Evolutionary conservation across 1,140 invertebrate species (phyloP), one percentile per base, ranked within the genome.

Genomic region (Micrasema minimum): DNA sequence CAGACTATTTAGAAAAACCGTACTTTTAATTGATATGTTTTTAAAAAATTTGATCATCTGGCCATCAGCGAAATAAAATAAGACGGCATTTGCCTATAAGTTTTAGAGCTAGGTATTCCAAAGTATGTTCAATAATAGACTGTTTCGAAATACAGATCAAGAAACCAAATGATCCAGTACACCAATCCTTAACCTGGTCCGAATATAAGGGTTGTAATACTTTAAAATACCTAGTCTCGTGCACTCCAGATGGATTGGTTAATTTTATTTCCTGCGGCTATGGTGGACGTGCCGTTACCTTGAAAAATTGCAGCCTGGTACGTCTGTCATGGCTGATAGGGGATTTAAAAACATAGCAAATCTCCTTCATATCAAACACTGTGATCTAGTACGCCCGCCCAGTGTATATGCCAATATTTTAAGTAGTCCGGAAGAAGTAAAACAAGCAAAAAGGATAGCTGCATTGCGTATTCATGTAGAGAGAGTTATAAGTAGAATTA

Each of bases 401-500:
- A 7, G 37, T 12, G 37, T 12, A 38, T 38, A 7, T 5, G 1
- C 38, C 1, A 41, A 38, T 38, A 11, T 38, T 38, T 11, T 6
- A 11, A 6, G 5, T 38, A 38, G 37, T 11, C 37, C 5, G 5
- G 37, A 38, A 38, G 37, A 38, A 38, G 37, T 38, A 38, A 38
- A n/a, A n/a, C n/a, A n/a, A n/a, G n/a, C n/a, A n/a, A n/a, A n/a
- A n/a, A n/a, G n/a, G n/a, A n/a, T n/a, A n/a, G n/a, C n/a, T n/a
- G n/a, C n/a, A n/a, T n/a, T n/a, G n/a, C n/a, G n/a, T n/a, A n/a
- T n/a, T n/a, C 37, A 38, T 7, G 12, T 38, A 38, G 37, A 38
- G 37, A 5, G 37, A 5, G 37, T 38, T 66, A 76, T 71, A 76
- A 76, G 77, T 78, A n/a, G 71, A 61, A 26, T 74, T 38, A 38